Percentiles rank a stretch among this genome's conserved stretches.
Evolutionary conservation across 2,888 invertebrate genomes (phyloP).

Genomic region (Eilema depressum): DNA sequence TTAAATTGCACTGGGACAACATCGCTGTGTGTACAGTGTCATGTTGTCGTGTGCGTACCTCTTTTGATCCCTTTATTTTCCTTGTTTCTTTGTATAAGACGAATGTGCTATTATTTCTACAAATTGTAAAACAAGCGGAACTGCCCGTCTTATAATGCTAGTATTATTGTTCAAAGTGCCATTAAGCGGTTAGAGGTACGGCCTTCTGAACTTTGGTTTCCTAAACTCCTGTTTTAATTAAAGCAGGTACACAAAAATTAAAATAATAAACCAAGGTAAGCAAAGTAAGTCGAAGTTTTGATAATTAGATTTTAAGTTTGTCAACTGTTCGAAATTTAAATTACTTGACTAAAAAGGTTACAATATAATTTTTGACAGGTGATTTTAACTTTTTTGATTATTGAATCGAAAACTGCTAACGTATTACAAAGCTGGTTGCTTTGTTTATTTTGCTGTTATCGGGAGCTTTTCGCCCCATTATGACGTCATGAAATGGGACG

Average conservation of each 20-base stretch:
- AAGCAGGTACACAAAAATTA: slow-evolving; percentile 22
- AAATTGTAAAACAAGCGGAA: slow-evolving; percentile 13
- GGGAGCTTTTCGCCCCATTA: background rate
- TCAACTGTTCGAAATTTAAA: slow-evolving; percentile 28
- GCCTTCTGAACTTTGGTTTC: slow-evolving; percentile 11
- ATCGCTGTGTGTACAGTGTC: background rate
- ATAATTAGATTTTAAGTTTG: slow-evolving; percentile 36
- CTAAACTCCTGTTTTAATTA: slow-evolving; percentile 29
- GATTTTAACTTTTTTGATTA: slow-evolving; percentile 12
- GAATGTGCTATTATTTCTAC: background rate
- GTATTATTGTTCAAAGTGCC: slow-evolving; percentile 14
- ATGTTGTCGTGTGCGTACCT: background rate
- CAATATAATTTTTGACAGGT: slow-evolving; percentile 18
- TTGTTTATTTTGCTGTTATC: background rate
- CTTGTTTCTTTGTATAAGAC: background rate
- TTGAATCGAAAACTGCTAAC: background rate
- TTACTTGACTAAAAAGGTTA: slow-evolving; percentile 19
- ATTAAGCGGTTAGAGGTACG: slow-evolving; percentile 15
- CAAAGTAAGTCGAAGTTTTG: slow-evolving; percentile 35
- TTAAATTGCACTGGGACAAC: background rate
- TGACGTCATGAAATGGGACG: background rate
- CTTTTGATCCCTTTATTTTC: background rate
- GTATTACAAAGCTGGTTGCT: background rate
- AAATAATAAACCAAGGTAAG: slow-evolving; percentile 37
- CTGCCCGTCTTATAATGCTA: background rate